phyloP scores from a whole-genome alignment of 2,888 invertebrate genomes.

The Limenitis camilla region DNA sequence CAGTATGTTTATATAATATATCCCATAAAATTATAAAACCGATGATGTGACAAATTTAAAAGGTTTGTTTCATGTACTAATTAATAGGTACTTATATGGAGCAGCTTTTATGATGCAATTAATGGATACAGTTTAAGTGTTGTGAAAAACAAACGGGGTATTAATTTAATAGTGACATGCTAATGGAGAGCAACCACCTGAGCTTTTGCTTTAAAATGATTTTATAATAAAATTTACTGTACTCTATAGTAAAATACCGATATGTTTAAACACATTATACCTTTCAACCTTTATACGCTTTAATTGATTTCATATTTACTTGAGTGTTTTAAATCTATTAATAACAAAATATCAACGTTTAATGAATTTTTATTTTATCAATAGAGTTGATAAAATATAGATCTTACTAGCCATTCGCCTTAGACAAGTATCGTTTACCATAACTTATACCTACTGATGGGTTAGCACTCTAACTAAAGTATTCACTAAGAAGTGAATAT shows the following conservation, averaged over 20 bases:
- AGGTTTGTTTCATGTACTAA: slow-evolving; percentile 40
- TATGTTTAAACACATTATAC: slow-evolving; percentile 5
- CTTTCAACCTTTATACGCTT: slow-evolving; percentile 8
- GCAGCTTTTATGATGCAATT: slow-evolving; percentile 56
- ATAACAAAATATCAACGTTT: no score
- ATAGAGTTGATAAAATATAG: no score
- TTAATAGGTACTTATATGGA: slow-evolving; percentile 39
- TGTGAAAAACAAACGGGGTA: slow-evolving; percentile 51
- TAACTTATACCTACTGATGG: no score
- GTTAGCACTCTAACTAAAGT: no score
- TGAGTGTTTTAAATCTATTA: no score
- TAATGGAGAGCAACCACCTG: slow-evolving; percentile 52
- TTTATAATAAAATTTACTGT: slow-evolving; percentile 11
- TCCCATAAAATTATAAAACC: neutral
- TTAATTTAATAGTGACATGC: slow-evolving; percentile 57
- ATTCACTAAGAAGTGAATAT: no score
- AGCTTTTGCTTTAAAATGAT: slow-evolving; percentile 30
- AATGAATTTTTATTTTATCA: no score
- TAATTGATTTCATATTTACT: no score
- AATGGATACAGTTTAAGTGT: slow-evolving; percentile 46
- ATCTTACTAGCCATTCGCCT: no score
- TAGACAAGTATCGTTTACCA: no score
- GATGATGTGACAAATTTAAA: slow-evolving; percentile 28
- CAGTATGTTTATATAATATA: no score
- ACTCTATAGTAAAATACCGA: slow-evolving; percentile 6